Evolutionary conservation across 1,140 invertebrate species (phyloP).

Genomic region (Zaprionus camerounensis): DNA sequence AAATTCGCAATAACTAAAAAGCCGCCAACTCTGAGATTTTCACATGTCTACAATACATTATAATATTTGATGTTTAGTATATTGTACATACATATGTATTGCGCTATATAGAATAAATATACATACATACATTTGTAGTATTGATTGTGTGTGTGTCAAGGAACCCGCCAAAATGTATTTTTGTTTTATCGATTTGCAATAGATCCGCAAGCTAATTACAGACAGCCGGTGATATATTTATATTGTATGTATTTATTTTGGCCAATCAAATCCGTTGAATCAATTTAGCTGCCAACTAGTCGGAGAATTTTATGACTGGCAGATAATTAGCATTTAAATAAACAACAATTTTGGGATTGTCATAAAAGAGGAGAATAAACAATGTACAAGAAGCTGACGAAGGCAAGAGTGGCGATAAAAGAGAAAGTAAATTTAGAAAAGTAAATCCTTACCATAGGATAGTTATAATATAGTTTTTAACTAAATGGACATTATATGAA

Average conservation of each 20-base stretch:
- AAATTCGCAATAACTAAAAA: slow-evolving; percentile 28
- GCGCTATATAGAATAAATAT: neutral
- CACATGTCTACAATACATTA: neutral
- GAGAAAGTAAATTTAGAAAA: neutral
- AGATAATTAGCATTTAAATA: slow-evolving; percentile 46
- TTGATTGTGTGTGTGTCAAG: slow-evolving; percentile 5
- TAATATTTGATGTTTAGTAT: neutral
- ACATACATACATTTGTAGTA: neutral
- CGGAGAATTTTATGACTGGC: slow-evolving; percentile 21
- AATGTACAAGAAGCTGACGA: neutral
- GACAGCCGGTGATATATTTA: slow-evolving; percentile 1
- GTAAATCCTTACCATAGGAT: too few species aligned
- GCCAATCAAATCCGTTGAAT: slow-evolving; percentile 26
- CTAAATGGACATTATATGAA: too few species aligned
- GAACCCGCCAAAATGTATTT: slow-evolving; percentile 11
- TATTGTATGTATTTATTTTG: slow-evolving; percentile 31
- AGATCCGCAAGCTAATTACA: slow-evolving; percentile 36
- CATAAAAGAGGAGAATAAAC: slow-evolving; percentile 40
- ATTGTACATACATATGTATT: neutral
- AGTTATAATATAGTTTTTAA: too few species aligned
- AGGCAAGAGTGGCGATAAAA: neutral
- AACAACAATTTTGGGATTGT: slow-evolving; percentile 29
- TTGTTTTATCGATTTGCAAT: slow-evolving; percentile 19
- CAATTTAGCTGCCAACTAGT: slow-evolving; percentile 32
- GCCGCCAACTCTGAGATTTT: slow-evolving; percentile 18